These are phyloP conservation scores for Leucozona laternaria DNA, from an alignment of 2,888 invertebrate species.

Conservation along the genomic window DNA sequence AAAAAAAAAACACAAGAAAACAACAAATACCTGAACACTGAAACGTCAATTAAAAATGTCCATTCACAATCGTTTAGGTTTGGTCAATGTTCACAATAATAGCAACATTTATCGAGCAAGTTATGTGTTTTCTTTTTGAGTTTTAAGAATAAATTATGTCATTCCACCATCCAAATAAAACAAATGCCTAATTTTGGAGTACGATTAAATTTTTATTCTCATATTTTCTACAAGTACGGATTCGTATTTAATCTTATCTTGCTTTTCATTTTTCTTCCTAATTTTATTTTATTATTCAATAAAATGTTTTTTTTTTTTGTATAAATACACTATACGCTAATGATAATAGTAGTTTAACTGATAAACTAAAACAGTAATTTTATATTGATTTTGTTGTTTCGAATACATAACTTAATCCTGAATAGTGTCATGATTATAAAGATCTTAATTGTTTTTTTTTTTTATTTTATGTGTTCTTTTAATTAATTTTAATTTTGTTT, in stretches of 20 bases:
- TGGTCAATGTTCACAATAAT: too few relatives aligned
- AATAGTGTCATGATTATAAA: conserved; percentile 71
- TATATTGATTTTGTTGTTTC: conserved; percentile 23
- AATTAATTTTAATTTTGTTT: conserved; percentile 25
- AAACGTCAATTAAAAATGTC: too few relatives aligned
- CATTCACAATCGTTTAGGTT: too few relatives aligned
- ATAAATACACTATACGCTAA: conserved; percentile 74
- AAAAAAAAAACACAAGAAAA: too few relatives aligned
- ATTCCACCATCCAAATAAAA: neutral
- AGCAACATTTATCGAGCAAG: too few relatives aligned
- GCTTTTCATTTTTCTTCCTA: conserved; percentile 56
- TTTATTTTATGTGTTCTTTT: conserved; percentile 20
- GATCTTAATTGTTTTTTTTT: conserved; percentile 53
- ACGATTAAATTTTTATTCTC: conserved; percentile 74
- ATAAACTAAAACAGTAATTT: conserved; percentile 62
- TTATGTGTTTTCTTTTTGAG: too few relatives aligned
- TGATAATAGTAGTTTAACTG: conserved; percentile 71
- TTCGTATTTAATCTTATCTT: conserved; percentile 65
- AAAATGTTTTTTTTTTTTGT: conserved; percentile 52
- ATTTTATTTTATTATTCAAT: conserved; percentile 31
- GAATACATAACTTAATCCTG: conserved; percentile 68
- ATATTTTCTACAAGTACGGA: conserved; percentile 69
- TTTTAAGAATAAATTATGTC: too few relatives aligned
- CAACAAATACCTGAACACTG: too few relatives aligned
- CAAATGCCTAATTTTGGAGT: conserved; percentile 27